A percentile compares a stretch with the other conserved stretches of the same genome.
Evolutionary conservation across 1,140 invertebrate genomes (phyloP).

Genomic region (Trichonephila inaurata): DNA sequence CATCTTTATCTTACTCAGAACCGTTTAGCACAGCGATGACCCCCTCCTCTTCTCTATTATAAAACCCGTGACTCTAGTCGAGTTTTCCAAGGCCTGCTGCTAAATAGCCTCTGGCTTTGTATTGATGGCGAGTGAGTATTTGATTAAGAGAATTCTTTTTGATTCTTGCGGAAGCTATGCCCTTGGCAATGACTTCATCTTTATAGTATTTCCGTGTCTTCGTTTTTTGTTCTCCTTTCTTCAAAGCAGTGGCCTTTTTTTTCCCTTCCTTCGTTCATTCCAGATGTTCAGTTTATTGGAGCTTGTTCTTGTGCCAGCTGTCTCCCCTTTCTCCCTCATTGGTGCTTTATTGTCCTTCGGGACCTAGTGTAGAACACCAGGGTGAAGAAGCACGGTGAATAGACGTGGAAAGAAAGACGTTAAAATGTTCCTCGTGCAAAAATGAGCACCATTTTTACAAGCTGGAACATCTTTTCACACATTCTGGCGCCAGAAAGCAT

Average conservation of each 20-base stretch:
- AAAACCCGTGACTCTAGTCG: constrained; percentile 18
- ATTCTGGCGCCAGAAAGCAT: constrained; percentile 1
- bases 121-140: neutral
- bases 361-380: neutral
- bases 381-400: neutral
- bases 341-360: neutral
- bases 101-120: neutral
- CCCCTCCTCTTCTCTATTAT: neutral
- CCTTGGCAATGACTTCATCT: constrained; percentile 40
- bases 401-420: neutral
- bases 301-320: constrained; percentile 43
- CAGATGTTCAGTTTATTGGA: constrained; percentile 45
- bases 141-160: neutral
- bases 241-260: neutral
- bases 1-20: neutral
- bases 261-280: neutral
- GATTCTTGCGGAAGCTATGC: constrained; percentile 9
- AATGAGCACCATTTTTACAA: neutral
- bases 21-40: neutral
- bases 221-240: constrained; percentile 23
- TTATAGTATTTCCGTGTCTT: constrained; percentile 36
- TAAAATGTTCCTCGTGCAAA: neutral
- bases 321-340: constrained; percentile 41
- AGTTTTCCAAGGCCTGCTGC: constrained; percentile 22
- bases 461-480: constrained; percentile 15